Conservation (phyloP, 1,140 invertebrate genomes). For the Polyergus mexicanus region DNA sequence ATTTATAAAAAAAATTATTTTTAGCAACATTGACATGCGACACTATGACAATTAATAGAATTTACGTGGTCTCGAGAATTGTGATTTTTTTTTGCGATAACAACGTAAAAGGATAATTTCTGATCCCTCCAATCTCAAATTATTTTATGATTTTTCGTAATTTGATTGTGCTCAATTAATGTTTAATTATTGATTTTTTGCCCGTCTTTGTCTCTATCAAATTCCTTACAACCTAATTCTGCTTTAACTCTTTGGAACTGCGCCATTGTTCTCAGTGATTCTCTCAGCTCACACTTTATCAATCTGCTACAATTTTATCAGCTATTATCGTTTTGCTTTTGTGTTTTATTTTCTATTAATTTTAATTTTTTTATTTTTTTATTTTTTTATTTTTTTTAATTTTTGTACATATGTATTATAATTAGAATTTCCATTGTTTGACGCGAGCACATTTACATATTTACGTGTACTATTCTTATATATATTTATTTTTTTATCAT, state of each 20-base stretch:
- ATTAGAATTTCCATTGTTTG: constrained; percentile 6
- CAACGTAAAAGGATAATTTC: neutral
- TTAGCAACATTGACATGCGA: neutral
- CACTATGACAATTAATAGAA: constrained; percentile 14
- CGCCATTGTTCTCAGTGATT: constrained; percentile 35
- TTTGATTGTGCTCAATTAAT: constrained; percentile 38
- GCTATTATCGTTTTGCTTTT: neutral
- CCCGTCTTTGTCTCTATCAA: constrained; percentile 25
- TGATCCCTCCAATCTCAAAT: neutral
- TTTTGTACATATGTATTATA: neutral
- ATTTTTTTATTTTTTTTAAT: neutral
- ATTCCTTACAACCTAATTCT: constrained; percentile 41
- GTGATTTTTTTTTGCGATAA: neutral
- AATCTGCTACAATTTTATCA: neutral
- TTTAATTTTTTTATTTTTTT: too few relatives aligned
- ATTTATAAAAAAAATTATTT: constrained; percentile 5
- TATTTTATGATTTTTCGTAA: constrained; percentile 10
- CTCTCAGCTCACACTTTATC: constrained; percentile 19
- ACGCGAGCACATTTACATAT: neutral
- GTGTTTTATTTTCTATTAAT: neutral
- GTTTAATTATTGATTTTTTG: constrained; percentile 29
- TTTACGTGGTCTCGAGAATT: neutral
- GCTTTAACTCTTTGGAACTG: constrained; percentile 26
- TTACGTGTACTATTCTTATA: neutral
- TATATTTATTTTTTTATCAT: neutral